Base-by-base conservation (phyloP, 1,140 invertebrate genomes). In the Sarcophaga bullata region DNA sequence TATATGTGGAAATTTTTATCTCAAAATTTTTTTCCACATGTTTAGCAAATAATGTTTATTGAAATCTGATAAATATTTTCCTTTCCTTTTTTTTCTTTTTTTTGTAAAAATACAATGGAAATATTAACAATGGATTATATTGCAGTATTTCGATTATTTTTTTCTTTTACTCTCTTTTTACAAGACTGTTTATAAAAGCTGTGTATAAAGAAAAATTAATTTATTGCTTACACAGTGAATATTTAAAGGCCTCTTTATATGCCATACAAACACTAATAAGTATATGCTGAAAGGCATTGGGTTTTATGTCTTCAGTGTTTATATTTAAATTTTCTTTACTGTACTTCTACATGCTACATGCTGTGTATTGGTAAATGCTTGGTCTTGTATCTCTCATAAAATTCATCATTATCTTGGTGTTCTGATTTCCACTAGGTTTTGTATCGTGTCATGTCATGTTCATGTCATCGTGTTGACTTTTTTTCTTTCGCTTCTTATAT, bases 31-130 rank as follows among this genome's bases (percentile, higher is more conserved):
- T 37, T 58, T 13, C n/a, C n/a, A 58, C 13, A 58, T 58, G 54
- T 58, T 58, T 58, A 58, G 54, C 54, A 58, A 58, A 58, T n/a
- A 58, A 58, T 58, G 15, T 58, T 58, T 58, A 58, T 58, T 58
- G 54, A 58, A 58, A 58, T 58, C 54, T 5, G 15, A 58, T 58
- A 58, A 58, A 58, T 58, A 58, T 58, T 58, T 58, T n/a, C n/a
- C 54, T 58, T 58, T n/a, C n/a, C 54, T 58, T 58, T 13, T 58
- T 58, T 37, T 37, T 37, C 4, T 37, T 37, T 37, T 37, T 37
- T 1, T 37, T 37, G 25, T 37, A 37, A 37, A 1, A 37, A 37
- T 4, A 37, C 25, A 37, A 37, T 37, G 25, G 25, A 58, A 13
- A 13, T 58, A 15, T 58, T 58, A 58, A 58, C 54, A 58, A 58